These are phyloP conservation scores for Mimachlamys varia DNA, from an alignment of 2,888 invertebrate genomes.

Conservation along the genomic window DNA sequence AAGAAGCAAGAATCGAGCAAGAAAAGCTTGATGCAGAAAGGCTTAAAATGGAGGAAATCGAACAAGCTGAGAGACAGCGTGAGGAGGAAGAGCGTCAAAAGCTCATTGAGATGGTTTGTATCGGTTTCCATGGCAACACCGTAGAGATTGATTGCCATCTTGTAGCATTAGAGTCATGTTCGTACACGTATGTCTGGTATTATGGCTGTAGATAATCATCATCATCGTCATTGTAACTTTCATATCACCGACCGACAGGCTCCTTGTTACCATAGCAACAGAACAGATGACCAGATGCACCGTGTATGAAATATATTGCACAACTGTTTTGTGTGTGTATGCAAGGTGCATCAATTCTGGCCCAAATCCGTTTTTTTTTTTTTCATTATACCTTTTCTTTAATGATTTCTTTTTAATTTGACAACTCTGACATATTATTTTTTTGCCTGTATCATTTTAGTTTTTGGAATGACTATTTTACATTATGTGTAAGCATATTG, in stretches of 20 bases:
- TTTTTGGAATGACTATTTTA: slow-evolving; percentile 36
- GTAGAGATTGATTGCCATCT: slow-evolving; percentile 19
- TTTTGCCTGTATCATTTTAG: slow-evolving; percentile 17
- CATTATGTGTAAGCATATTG: slow-evolving; percentile 31
- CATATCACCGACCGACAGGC: not conserved
- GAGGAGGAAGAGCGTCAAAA: slow-evolving; percentile 28
- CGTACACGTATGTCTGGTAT: slow-evolving; percentile 36
- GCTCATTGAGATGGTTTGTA: slow-evolving; percentile 31
- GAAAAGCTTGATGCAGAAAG: slow-evolving; percentile 33
- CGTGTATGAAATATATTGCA: not conserved
- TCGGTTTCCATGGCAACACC: slow-evolving; percentile 1
- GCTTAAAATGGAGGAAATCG: not conserved
- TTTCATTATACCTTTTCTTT: not conserved
- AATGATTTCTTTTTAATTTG: not conserved
- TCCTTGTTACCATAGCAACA: slow-evolving; percentile 1
- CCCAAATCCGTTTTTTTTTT: not conserved
- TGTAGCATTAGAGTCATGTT: slow-evolving; percentile 36
- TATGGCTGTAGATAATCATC: slow-evolving; percentile 25
- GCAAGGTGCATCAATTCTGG: not conserved
- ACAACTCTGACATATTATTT: not conserved
- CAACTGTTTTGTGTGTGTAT: not conserved
- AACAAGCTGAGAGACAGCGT: not conserved
- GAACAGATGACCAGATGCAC: not conserved
- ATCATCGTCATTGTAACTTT: slow-evolving; percentile 23
- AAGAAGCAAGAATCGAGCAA: slow-evolving; percentile 31